Conservation (phyloP, 2,888 invertebrate genomes). For the Lumbricus terrestris region DNA sequence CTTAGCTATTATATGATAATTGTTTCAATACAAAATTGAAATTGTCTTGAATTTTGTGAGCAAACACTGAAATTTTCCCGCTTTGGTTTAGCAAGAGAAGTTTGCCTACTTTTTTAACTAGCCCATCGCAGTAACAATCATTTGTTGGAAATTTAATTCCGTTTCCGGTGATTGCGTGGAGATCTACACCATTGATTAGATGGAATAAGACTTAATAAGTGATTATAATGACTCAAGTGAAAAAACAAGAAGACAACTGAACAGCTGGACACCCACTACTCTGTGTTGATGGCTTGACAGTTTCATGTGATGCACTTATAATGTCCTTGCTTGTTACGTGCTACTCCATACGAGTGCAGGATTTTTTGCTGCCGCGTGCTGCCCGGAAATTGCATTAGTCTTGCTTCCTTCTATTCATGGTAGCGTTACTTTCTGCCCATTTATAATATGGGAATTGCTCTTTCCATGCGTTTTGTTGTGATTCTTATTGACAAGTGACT, state of each 20-base stretch:
- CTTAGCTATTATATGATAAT: background rate
- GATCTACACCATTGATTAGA: background rate
- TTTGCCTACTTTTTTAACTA: background rate
- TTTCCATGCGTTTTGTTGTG: background rate
- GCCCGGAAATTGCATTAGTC: too few relatives aligned
- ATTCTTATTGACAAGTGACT: background rate
- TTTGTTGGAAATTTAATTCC: background rate
- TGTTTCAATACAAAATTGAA: background rate
- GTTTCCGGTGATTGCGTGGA: background rate
- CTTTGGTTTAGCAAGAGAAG: background rate
- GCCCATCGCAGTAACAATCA: too few relatives aligned
- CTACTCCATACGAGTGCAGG: background rate
- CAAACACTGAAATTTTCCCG: background rate
- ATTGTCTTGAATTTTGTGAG: background rate
- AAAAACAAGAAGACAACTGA: background rate
- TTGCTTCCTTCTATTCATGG: background rate
- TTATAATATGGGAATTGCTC: background rate
- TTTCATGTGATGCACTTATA: background rate
- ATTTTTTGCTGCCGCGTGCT: too few relatives aligned
- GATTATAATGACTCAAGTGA: background rate
- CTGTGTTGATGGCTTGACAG: too few relatives aligned
- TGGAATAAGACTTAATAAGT: too few relatives aligned
- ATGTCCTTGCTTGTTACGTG: background rate
- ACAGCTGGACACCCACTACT: background rate
- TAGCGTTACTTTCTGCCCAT: background rate